Percentiles rank a stretch among this genome's conserved stretches.
These are phyloP conservation scores for Neolamprologus devosi DNA, from an alignment of 2,113 vertebrate species.

Conservation along the genomic window DNA sequence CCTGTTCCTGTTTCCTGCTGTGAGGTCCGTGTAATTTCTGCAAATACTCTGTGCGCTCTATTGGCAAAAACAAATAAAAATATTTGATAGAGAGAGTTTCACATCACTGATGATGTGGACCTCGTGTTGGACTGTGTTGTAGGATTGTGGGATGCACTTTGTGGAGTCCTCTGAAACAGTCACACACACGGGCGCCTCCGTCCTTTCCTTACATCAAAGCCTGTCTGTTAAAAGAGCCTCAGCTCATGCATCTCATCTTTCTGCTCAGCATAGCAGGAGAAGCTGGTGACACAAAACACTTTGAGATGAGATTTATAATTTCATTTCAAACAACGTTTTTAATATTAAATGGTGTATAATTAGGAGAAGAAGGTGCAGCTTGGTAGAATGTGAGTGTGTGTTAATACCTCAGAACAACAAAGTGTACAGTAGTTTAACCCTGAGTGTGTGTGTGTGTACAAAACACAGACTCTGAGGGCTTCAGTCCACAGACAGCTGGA, in stretches of 20 bases:
- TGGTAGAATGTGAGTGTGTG: neutral
- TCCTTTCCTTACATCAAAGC: too few species aligned
- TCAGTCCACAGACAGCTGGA: neutral
- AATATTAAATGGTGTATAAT: neutral
- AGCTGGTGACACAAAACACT: too few species aligned
- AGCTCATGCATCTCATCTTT: too few species aligned
- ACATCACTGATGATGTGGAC: neutral
- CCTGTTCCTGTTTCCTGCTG: neutral
- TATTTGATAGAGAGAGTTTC: fast-evolving
- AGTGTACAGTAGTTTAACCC: neutral
- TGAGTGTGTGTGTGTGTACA: neutral
- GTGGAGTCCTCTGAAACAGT: neutral
- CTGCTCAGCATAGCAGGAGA: too few species aligned
- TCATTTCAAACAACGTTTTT: fast-evolving
- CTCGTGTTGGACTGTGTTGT: fast-evolving
- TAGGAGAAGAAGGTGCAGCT: neutral
- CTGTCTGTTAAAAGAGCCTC: too few species aligned
- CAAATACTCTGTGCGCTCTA: fast-evolving
- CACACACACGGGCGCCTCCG: too few species aligned
- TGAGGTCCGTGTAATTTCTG: fast-evolving
- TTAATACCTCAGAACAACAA: neutral
- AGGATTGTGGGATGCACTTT: neutral
- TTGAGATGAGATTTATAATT: too few species aligned
- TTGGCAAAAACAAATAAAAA: neutral
- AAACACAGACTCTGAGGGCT: neutral